Evolutionary conservation across 2,888 invertebrate species (phyloP), one percentile per base, ranked within the genome.

Genomic region (Itoplectis maculator): DNA sequence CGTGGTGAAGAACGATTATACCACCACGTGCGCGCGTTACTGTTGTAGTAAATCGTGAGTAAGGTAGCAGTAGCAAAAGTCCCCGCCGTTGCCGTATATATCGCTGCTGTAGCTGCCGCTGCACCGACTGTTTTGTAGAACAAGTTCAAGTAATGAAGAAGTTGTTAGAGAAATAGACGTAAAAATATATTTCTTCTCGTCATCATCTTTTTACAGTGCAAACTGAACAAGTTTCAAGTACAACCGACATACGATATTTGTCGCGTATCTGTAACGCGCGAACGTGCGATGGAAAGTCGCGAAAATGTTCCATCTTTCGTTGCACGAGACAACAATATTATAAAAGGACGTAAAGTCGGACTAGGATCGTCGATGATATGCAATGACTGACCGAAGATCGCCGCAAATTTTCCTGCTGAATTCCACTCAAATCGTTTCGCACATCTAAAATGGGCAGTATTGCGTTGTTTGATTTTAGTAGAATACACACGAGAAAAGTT

Each of bases 181-280:
- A 79, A 82, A 82, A 82, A 79, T 79, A 82, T 82, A 82, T 82
- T 82, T 82, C 40, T 49, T 78, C 65, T 74, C 37, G 54, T 54
- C 54, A 42, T 51, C 20, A 56, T 66, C n/a, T 29, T 68, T 49
- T 76, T 68, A 66, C 75, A 75, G 13, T 68, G 42, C 11, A 68
- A 59, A 54, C 4, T 35, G 13, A 35, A 35, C 13, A 47, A 20
- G 18, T 23, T 66, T 37, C 7, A 29, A 45, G 23, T 56, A 74
- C 49, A 47, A 15, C 45, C 29, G 63, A 65, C 23, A 47, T 9
- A 11, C 18, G 23, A 35, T 49, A 20, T 72, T 72, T 15, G 1
- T 13, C 9, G 23, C 56, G 42, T 42, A 63, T 37, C 49, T 47
- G 42, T 42, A 63, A 23, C 68, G 7, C 18, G 66, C 29, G 47